phyloP scores from a whole-genome alignment of 1,140 invertebrate species.

The Sipha flava region DNA sequence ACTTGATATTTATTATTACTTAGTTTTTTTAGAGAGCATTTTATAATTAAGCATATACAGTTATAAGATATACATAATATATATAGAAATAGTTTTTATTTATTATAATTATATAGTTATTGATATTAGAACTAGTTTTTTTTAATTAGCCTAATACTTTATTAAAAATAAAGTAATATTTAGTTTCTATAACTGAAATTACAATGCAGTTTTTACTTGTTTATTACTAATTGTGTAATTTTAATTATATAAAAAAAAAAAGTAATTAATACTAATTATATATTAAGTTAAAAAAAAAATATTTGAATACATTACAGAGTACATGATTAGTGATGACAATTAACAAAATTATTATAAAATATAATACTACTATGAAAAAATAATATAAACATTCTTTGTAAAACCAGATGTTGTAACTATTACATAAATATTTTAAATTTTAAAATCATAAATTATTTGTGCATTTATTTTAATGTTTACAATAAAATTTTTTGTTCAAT shows the following conservation, averaged over 20 bases:
- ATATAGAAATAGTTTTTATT: too few relatives aligned
- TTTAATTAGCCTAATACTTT: too few relatives aligned
- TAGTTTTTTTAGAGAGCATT: too few relatives aligned
- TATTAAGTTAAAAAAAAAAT: neutral
- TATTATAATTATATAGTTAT: too few relatives aligned
- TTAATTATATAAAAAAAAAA: neutral
- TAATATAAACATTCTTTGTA: neutral
- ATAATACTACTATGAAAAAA: neutral
- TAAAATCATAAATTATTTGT: neutral
- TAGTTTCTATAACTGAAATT: too few relatives aligned
- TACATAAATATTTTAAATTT: neutral
- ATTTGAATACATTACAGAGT: neutral
- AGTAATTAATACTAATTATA: neutral
- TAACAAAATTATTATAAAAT: neutral
- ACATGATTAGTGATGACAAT: neutral
- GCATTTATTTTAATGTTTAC: neutral
- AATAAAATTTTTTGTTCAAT: constrained; percentile 69
- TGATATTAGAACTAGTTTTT: too few relatives aligned
- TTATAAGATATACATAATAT: too few relatives aligned
- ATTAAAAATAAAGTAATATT: too few relatives aligned
- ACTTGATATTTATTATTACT: too few relatives aligned
- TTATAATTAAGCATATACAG: too few relatives aligned
- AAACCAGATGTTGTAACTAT: neutral
- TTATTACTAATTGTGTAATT: neutral
- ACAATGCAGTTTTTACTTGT: too few relatives aligned